A percentile compares a stretch with the other conserved stretches of the same genome.
Conservation (phyloP, 1,140 invertebrate species). For the Drosophila saltans region DNA sequence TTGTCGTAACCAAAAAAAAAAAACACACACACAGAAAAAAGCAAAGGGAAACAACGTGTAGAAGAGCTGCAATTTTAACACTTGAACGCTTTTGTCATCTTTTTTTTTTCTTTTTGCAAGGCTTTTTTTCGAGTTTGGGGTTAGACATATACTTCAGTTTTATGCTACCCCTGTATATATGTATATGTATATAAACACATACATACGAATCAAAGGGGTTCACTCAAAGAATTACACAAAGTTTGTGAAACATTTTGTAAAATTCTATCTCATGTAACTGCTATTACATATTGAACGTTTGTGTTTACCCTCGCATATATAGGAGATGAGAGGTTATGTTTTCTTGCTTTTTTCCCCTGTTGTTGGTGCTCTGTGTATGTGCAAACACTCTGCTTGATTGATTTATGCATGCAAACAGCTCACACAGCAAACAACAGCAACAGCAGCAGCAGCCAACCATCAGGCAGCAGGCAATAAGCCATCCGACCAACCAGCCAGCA, state of each 20-base stretch:
- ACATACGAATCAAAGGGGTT: not conserved
- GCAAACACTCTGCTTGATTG: constrained; percentile 13
- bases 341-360: constrained; percentile 1
- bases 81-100: constrained; percentile 5
- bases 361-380: not conserved
- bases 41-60: not conserved
- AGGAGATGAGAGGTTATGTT: not conserved
- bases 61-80: constrained; percentile 8
- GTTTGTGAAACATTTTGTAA: too few relatives aligned
- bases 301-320: not conserved
- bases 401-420: constrained; percentile 9
- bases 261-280: too few relatives aligned
- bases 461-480: not conserved
- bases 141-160: constrained; percentile 1
- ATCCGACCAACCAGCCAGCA: not conserved
- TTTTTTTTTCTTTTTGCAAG: not conserved
- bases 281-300: not conserved
- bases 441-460: not conserved
- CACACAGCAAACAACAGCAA: not conserved
- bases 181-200: not conserved
- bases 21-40: not conserved
- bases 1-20: not conserved
- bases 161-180: not conserved
- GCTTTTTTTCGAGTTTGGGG: not conserved
- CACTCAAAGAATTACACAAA: not conserved